phyloP scores from a whole-genome alignment of 1,140 invertebrate species.

The Idris sp. region DNA sequence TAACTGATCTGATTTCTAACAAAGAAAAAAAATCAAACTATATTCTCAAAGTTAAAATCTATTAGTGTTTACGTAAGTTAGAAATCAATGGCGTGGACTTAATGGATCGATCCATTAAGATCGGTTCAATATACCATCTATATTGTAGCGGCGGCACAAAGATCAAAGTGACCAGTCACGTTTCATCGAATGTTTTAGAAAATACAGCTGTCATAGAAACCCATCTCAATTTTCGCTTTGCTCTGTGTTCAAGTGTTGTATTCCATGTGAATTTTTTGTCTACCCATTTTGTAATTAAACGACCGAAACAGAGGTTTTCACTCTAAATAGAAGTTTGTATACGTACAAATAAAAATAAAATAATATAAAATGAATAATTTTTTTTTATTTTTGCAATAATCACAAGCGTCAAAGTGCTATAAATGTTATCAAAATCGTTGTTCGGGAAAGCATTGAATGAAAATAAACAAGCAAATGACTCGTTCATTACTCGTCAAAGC shows the following conservation, averaged over 20 bases:
- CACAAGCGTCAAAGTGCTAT: constrained; percentile 20
- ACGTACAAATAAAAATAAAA: too few species aligned
- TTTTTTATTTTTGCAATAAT: too few species aligned
- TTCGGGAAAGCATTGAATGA: constrained; percentile 27
- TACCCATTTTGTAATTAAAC: too few species aligned
- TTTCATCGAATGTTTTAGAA: constrained; percentile 23
- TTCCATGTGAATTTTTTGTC: background rate
- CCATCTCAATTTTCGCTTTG: constrained; percentile 48
- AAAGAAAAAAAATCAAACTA: constrained; percentile 55
- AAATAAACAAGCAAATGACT: constrained; percentile 28
- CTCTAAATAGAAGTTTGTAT: too few species aligned
- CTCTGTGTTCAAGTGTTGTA: constrained; percentile 2
- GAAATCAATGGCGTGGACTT: constrained; percentile 47
- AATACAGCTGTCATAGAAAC: constrained; percentile 45
- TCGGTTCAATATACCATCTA: constrained; percentile 37
- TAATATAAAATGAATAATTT: too few species aligned
- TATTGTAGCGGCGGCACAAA: constrained; percentile 10
- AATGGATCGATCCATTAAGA: constrained; percentile 41
- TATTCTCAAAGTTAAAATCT: constrained; percentile 50
- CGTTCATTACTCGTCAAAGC: constrained; percentile 31
- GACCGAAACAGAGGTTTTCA: too few species aligned
- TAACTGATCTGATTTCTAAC: constrained; percentile 39
- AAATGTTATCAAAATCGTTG: constrained; percentile 26
- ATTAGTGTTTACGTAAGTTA: constrained; percentile 41
- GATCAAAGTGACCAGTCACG: constrained; percentile 47